Evolutionary conservation across 1,140 invertebrate species (phyloP).

Genomic region (Drosophila punjabiensis): DNA sequence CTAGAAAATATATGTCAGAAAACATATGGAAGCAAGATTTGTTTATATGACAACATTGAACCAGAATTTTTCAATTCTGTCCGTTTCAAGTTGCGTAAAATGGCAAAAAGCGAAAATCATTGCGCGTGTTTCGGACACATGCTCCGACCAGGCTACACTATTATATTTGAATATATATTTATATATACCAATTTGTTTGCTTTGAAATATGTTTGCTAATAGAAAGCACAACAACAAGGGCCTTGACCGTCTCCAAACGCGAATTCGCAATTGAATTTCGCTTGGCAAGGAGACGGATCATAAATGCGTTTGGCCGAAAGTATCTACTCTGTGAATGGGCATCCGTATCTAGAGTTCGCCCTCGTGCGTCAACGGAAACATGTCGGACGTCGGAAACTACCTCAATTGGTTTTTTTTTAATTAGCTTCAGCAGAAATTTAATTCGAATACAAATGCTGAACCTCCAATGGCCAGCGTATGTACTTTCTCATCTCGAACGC

Average conservation of each 20-base stretch:
- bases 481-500: constrained; percentile 61
- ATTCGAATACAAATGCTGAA: constrained; percentile 19
- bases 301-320: constrained; percentile 50
- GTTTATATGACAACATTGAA: constrained; percentile 61
- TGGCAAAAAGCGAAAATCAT: constrained; percentile 51
- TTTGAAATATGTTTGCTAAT: constrained; percentile 52
- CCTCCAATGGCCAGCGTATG: constrained; percentile 2
- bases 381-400: constrained; percentile 36
- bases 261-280: constrained; percentile 60
- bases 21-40: constrained; percentile 42
- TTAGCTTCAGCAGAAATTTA: constrained; percentile 50
- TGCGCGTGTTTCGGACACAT: constrained; percentile 58
- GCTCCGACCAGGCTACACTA: constrained; percentile 16
- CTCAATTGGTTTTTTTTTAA: constrained; percentile 65
- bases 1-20: constrained; percentile 63
- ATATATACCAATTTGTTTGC: constrained; percentile 34
- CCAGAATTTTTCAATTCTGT: constrained; percentile 52
- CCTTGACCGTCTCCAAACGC: constrained; percentile 67
- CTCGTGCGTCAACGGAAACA: constrained; percentile 79
- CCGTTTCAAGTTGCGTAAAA: constrained; percentile 61
- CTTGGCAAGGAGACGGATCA: constrained; percentile 56
- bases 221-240: constrained; percentile 52
- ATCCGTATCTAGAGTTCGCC: constrained; percentile 31
- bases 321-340: constrained; percentile 20
- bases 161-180: constrained; percentile 24